Evolutionary conservation across 2,888 invertebrate genomes (phyloP), one percentile per base, ranked within the genome.

Genomic region (Caenorhabditis angaria): DNA sequence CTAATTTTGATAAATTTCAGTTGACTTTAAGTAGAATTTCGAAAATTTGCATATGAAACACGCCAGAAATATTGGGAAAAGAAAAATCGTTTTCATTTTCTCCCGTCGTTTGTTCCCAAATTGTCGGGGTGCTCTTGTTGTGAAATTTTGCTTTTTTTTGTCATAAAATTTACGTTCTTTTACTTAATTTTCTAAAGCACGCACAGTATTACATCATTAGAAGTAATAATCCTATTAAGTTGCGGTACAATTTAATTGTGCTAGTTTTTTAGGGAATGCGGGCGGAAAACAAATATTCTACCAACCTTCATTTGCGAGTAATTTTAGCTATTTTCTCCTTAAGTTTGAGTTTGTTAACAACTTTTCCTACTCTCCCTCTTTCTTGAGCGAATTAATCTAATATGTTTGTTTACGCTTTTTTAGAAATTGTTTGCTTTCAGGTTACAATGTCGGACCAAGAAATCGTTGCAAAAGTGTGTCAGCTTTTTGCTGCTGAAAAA

Each of bases 1-100:
- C 57, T 57, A 57, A 57, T 57, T 57, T 57, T 57, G 57, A 57
- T 57, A 57, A 57, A 57, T 57, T n/a, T 57, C 57, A 57, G 57
- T 57, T 57, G 57, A 57, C n/a, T 55, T 55, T 55, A 55, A 55
- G 32, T 29, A 57, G 57, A 57, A 57, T 57, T 57, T 57, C 57
- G 57, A 57, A 57, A 57, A 57, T 57, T 57, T 57, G 57, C 57
- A 57, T 57, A 57, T 57, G 57, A 57, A 57, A 57, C 54, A 54
- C 57, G 57, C 57, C 57, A 57, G 57, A 57, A 57, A 57, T 57
- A 57, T 20, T 57, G 57, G 57, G 57, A 20, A 57, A 61, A n/a
- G n/a, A n/a, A 61, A 50, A 61, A 60, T 48, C 28, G 27, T 61
- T 61, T 51, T 51, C 32, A 54, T 51, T 61, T 61, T 61, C 29